These are phyloP conservation scores for Bombus waltoni DNA, from an alignment of 1,140 invertebrate species.

Conservation along the genomic window DNA sequence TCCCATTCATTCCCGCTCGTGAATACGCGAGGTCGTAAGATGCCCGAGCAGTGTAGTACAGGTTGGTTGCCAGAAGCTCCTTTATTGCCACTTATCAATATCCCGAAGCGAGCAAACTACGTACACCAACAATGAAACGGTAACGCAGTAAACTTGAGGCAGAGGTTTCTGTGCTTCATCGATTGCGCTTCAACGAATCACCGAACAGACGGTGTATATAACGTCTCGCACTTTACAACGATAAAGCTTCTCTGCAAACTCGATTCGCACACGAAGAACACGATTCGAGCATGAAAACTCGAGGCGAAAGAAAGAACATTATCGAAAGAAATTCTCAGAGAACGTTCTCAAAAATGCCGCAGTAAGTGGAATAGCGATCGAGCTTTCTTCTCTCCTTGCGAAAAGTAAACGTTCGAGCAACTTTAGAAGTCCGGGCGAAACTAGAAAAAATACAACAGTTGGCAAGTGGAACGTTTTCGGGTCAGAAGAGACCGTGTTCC, in stretches of 20 bases:
- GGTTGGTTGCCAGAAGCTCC: slow-evolving; percentile 1
- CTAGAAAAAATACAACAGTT: neutral
- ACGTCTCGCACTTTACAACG: neutral
- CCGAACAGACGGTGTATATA: neutral
- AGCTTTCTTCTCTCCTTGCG: neutral
- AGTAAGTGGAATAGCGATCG: neutral
- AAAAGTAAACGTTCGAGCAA: neutral
- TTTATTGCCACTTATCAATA: slow-evolving; percentile 14
- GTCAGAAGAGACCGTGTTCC: neutral
- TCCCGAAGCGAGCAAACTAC: neutral
- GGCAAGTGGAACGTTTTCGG: neutral
- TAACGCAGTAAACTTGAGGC: neutral
- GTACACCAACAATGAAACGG: neutral
- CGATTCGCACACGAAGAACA: neutral
- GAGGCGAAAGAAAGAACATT: neutral
- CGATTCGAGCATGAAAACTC: neutral
- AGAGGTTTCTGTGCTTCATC: neutral
- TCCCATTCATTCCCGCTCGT: neutral
- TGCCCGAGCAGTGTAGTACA: neutral
- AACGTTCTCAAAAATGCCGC: neutral
- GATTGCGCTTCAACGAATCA: neutral
- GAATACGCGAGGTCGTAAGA: neutral
- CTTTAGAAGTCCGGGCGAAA: neutral
- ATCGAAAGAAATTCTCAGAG: neutral
- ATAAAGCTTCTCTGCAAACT: neutral